Evolutionary conservation across 2,797 vertebrate genomes (phyloP), one percentile per base, ranked within the genome.

Genomic region (Fundulus diaphanus): DNA sequence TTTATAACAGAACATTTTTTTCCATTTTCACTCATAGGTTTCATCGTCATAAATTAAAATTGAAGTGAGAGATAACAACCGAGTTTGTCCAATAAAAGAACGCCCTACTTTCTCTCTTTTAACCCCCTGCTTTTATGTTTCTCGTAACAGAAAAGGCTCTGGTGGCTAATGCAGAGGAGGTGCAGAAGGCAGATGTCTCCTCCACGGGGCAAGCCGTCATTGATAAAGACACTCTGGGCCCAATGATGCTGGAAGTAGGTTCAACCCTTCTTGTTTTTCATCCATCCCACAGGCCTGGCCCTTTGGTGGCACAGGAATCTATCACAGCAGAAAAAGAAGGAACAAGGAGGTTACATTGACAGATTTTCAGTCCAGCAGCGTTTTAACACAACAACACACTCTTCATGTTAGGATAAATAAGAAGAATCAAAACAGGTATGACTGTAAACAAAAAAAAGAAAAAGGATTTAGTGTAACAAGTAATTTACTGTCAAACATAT

Each of bases 171-270:
- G 93, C 97, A 77, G 97, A 99, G 87, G 97, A 98, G 91, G 97
- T 99, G 48, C 98, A 99, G 92, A 96, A 99, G 89, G 96, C 98
- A 40, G 97, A 99, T 13, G 95, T 99, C 13, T 98, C 97, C 0
- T 98, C 97, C 67, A 98, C 97, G 0, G 98, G 96, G 83, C 97
- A 96, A 92, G 97, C 97, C n/a, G 97, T 98, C 93, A 99, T 99
- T 46, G 97, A 99, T 94, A 99, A 99, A 94, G 98, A 99, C 87
- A 95, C 97, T 0, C 96, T 99, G 69, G 98, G 98, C 89, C 98
- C 98, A 77, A 98, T 99, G 98, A 98, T 99, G 97, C 96, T 99
- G 77, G 97, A 99, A 97, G 98, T 97, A 87, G 20, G 78, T 67
- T 57, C 9, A 18, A 24, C 11, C 33, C 5, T 12, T 15, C 2